phyloP scores from a whole-genome alignment of 1,140 invertebrate genomes.

The Pararge aegeria region DNA sequence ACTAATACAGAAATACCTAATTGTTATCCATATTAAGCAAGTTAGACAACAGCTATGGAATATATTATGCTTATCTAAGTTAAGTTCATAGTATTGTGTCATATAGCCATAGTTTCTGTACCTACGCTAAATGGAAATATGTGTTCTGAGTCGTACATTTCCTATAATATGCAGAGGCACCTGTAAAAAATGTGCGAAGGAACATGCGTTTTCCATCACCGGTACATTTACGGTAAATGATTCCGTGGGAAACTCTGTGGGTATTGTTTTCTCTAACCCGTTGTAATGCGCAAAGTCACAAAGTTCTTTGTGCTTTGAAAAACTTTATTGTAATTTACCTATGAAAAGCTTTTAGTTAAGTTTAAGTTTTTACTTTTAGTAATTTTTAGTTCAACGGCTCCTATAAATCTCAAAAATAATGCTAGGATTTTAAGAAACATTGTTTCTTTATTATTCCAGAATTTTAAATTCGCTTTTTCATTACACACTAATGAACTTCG shows the following conservation, averaged over 20 bases:
- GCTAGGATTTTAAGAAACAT: no score
- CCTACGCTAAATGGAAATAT: neutral
- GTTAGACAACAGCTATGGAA: neutral
- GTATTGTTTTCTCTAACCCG: slow-evolving; percentile 18
- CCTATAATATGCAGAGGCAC: slow-evolving; percentile 10
- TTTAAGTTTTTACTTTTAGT: no score
- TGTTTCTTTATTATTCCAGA: no score
- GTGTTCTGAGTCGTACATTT: slow-evolving; percentile 2
- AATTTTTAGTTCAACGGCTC: no score
- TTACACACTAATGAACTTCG: no score
- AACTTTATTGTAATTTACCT: neutral
- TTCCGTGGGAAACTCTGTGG: slow-evolving; percentile 26
- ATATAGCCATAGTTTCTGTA: neutral
- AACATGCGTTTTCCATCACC: slow-evolving; percentile 42
- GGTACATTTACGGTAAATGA: slow-evolving; percentile 25
- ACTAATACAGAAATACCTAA: slow-evolving; percentile 27
- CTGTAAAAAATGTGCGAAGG: slow-evolving; percentile 21
- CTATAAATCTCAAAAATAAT: no score
- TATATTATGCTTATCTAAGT: neutral
- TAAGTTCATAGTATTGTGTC: neutral
- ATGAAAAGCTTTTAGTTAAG: no score
- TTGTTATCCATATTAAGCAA: slow-evolving; percentile 23
- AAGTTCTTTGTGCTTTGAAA: neutral
- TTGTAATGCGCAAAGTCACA: neutral
- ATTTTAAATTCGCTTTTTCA: no score